phyloP scores from a whole-genome alignment of 2,113 vertebrate genomes.

The Coracopsis vasa region DNA sequence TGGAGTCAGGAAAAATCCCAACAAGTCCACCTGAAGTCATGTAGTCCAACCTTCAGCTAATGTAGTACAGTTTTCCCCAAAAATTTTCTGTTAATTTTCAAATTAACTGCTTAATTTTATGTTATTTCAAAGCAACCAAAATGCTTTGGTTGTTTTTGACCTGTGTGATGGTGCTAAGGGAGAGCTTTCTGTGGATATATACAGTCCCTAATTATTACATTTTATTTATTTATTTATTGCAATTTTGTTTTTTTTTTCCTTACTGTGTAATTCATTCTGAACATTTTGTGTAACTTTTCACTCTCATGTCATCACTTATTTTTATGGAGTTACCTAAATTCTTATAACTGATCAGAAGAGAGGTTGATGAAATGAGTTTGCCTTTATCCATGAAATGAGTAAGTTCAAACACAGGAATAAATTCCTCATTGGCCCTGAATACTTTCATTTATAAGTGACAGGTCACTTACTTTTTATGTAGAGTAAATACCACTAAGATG shows the following conservation, averaged over 20 bases:
- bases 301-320: not conserved
- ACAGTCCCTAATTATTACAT: not conserved
- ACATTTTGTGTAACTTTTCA: not conserved
- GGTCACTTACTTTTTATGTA: not conserved
- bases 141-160: not conserved
- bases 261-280: not conserved
- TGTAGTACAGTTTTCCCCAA: not conserved
- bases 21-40: rapidly evolving
- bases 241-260: not conserved
- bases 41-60: not conserved
- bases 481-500: not conserved
- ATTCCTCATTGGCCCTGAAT: not conserved
- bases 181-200: not conserved
- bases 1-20: not conserved
- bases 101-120: not conserved
- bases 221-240: not conserved
- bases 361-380: not conserved
- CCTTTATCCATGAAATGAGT: not conserved
- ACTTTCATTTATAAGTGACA: not conserved
- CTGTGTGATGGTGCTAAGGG: not conserved
- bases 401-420: not conserved
- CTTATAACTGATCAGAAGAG: not conserved
- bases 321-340: not conserved
- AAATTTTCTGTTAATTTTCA: not conserved
- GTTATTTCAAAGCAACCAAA: not conserved